Conservation (phyloP, 2,888 invertebrate species). For the Ypsolopha scabrella region DNA sequence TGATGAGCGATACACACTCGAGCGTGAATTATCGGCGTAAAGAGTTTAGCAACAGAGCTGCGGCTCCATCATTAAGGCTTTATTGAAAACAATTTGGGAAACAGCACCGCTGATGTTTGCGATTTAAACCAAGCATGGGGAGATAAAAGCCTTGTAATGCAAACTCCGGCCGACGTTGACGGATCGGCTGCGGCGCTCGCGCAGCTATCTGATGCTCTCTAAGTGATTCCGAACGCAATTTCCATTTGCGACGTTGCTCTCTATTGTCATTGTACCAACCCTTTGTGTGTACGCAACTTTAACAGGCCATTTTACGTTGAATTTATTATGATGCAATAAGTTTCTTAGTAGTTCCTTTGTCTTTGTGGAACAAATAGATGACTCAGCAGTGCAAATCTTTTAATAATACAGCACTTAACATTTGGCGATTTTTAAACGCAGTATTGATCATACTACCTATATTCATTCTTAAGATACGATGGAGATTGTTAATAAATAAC, state of each 20-base stretch:
- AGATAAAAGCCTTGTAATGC: slow-evolving; percentile 67
- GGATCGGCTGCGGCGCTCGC: slow-evolving; percentile 60
- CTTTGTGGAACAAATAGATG: not conserved
- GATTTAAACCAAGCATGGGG: slow-evolving; percentile 54
- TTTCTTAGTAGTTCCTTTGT: not conserved
- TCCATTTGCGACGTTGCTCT: slow-evolving; percentile 58
- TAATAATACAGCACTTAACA: not conserved
- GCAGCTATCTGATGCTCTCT: slow-evolving; percentile 61
- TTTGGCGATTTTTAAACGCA: too few relatives aligned
- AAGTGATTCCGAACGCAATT: slow-evolving; percentile 63
- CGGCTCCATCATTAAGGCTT: slow-evolving; percentile 51
- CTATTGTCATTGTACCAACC: slow-evolving; percentile 54
- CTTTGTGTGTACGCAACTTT: slow-evolving; percentile 13
- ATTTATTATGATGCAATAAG: slow-evolving; percentile 3
- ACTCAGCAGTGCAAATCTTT: not conserved
- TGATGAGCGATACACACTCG: not conserved
- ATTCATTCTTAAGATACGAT: too few relatives aligned
- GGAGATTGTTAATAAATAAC: slow-evolving; percentile 38
- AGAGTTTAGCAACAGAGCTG: slow-evolving; percentile 22
- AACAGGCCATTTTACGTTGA: slow-evolving; percentile 2
- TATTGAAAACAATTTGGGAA: slow-evolving; percentile 68
- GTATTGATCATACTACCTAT: too few relatives aligned
- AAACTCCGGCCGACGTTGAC: slow-evolving; percentile 65
- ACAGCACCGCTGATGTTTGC: slow-evolving; percentile 61
- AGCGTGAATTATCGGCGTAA: not conserved